Percentiles rank a stretch among this genome's conserved stretches.
These are phyloP conservation scores for Halcyon smyrnensis DNA, from an alignment of 2,797 vertebrate species.

Conservation along the genomic window DNA sequence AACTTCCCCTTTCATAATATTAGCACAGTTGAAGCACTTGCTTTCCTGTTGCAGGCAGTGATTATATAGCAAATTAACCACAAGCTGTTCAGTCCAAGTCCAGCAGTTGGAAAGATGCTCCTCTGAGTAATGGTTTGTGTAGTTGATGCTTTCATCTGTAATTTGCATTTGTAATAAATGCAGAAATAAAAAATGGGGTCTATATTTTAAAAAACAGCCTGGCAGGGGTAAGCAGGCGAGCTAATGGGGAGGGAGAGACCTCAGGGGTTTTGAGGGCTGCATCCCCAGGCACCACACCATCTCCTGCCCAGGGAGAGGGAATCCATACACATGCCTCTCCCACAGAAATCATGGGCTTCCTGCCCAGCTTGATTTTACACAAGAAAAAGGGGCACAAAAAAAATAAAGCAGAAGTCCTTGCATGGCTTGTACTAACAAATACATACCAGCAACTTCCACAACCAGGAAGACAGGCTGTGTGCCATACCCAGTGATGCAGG, in stretches of 20 bases:
- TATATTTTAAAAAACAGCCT: constrained; percentile 61
- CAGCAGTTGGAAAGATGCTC: constrained; percentile 81
- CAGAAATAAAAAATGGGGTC: constrained; percentile 76
- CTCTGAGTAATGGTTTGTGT: constrained; percentile 84
- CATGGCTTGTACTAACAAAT: neutral
- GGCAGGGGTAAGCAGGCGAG: neutral
- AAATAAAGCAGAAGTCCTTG: neutral
- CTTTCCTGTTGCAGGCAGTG: constrained; percentile 81
- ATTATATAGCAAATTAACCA: constrained; percentile 87
- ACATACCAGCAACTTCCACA: neutral
- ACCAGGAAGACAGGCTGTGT: accelerated
- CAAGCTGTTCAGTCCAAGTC: constrained; percentile 83
- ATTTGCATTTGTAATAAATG: constrained; percentile 82
- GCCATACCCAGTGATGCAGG: accelerated
- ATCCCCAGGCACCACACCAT: constrained; percentile 13
- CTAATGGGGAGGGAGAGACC: neutral
- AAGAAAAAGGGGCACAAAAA: neutral
- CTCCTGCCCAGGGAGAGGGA: neutral
- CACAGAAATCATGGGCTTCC: neutral
- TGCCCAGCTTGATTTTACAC: neutral
- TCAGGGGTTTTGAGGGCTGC: constrained; percentile 53
- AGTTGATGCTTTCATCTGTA: constrained; percentile 82
- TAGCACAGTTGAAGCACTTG: constrained; percentile 80
- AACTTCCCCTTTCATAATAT: constrained; percentile 84
- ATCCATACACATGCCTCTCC: neutral